Evolutionary conservation across 2,113 vertebrate genomes (phyloP).

Genomic region (Rhodinocichla rosea): DNA sequence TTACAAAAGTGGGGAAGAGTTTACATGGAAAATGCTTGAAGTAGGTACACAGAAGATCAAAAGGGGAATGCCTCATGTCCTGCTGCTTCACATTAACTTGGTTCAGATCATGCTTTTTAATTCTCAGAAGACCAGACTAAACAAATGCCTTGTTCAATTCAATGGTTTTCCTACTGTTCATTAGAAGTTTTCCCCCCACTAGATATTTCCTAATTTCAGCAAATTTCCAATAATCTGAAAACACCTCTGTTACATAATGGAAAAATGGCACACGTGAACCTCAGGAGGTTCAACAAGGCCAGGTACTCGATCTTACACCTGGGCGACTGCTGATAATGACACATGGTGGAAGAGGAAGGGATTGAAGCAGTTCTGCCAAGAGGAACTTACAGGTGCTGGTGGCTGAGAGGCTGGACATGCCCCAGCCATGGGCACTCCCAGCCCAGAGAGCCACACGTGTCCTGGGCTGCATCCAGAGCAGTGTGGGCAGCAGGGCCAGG

Average conservation of each 20-base stretch:
- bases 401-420: background rate
- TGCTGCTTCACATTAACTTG: background rate
- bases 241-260: background rate
- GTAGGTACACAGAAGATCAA: background rate
- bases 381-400: accelerated
- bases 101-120: background rate
- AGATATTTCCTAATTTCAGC: slow-evolving; percentile 19
- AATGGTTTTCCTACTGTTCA: slow-evolving; percentile 16
- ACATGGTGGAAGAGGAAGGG: background rate
- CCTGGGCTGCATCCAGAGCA: background rate
- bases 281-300: background rate
- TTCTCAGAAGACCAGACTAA: background rate
- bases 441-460: background rate
- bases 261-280: background rate
- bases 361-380: background rate
- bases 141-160: background rate
- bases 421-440: background rate
- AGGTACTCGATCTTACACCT: background rate
- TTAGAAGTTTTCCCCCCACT: background rate
- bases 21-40: background rate
- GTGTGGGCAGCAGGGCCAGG: accelerated
- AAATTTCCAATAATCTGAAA: slow-evolving; percentile 44
- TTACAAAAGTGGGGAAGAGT: background rate
- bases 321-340: background rate
- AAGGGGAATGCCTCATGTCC: background rate